A percentile compares a stretch with the other conserved stretches of the same genome.
Evolutionary conservation across 2,113 vertebrate species (phyloP).

Genomic region (Hippocampus mohnikei): DNA sequence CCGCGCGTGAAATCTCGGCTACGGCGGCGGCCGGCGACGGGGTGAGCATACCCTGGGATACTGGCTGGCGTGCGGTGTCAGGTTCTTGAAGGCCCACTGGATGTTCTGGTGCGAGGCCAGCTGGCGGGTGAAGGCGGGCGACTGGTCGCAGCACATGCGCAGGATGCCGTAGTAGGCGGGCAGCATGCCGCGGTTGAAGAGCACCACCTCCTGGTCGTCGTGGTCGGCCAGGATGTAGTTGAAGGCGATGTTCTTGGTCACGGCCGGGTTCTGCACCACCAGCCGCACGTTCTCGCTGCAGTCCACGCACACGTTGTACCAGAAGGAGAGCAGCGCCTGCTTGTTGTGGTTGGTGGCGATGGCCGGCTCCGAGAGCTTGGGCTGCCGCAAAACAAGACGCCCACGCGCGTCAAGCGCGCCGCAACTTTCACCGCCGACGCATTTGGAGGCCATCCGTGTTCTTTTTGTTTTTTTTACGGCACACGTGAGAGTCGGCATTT

Average conservation of each 20-base stretch:
- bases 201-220: constrained; percentile 99
- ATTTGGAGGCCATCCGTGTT: too few species aligned
- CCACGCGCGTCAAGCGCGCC: too few species aligned
- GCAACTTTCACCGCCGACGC: too few species aligned
- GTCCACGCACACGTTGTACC: constrained; percentile 97
- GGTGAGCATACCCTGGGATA: constrained; percentile 84
- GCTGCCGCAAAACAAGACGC: constrained; percentile 60
- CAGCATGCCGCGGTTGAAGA: constrained; percentile 98
- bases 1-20: background rate
- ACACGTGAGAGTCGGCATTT: too few species aligned
- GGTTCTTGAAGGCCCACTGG: constrained; percentile 99
- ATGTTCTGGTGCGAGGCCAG: constrained; percentile 98
- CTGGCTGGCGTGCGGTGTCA: constrained; percentile 97
- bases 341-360: constrained; percentile 99
- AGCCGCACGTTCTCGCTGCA: constrained; percentile 96
- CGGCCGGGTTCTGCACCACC: constrained; percentile 96
- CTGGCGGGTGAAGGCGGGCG: constrained; percentile 91
- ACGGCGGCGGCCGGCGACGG: too few species aligned
- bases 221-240: constrained; percentile 99
- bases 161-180: constrained; percentile 98
- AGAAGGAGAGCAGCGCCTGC: constrained; percentile 97
- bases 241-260: constrained; percentile 99
- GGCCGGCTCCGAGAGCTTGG: constrained; percentile 95
- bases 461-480: too few species aligned
- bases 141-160: constrained; percentile 97